Evolutionary conservation across 2,797 vertebrate genomes (phyloP).

Genomic region (Cyclura pinguis): DNA sequence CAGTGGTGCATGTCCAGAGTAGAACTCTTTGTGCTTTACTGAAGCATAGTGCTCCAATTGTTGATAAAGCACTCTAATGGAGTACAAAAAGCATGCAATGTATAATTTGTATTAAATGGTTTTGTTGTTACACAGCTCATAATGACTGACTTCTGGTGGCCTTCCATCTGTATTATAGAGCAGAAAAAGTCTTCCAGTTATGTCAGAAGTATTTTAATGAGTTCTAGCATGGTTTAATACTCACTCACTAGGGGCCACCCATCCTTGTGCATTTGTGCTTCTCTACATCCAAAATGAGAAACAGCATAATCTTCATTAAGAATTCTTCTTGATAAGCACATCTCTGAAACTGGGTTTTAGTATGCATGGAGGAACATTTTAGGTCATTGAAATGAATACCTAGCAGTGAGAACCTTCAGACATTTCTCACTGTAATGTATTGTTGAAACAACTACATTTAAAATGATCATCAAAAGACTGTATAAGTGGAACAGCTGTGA

Average conservation of each 20-base stretch:
- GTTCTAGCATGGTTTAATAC: neutral
- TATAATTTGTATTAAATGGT: neutral
- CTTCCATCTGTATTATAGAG: neutral
- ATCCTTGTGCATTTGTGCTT: neutral
- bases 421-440: neutral
- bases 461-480: neutral
- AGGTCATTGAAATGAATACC: neutral
- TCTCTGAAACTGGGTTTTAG: neutral
- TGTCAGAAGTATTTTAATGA: neutral
- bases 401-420: neutral
- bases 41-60: neutral
- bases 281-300: neutral
- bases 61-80: conserved; percentile 2
- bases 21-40: conserved; percentile 26
- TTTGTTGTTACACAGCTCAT: neutral
- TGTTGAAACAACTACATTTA: neutral
- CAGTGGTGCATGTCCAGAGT: neutral
- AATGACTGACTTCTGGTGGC: neutral
- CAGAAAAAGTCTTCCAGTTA: neutral
- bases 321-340: neutral
- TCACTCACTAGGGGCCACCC: neutral
- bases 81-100: conserved; percentile 12
- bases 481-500: neutral
- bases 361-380: neutral
- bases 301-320: no score